phyloP scores from a whole-genome alignment of 2,797 vertebrate species.

The Anguilla megastoma region DNA sequence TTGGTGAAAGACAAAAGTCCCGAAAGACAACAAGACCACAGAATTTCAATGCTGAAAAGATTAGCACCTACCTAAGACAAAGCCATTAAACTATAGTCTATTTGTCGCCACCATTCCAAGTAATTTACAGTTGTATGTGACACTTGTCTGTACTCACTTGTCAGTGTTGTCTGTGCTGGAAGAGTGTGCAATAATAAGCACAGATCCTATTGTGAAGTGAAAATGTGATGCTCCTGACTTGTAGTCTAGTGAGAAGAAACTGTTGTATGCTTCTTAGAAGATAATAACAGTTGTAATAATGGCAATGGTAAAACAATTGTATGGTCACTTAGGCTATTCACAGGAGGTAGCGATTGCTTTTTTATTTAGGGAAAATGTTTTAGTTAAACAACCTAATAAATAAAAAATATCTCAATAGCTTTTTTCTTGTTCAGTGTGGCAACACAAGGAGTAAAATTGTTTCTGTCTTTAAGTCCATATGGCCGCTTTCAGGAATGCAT shows the following conservation, averaged over 20 bases:
- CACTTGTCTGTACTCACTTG: slow-evolving; percentile 47
- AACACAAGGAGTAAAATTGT: slow-evolving; percentile 59
- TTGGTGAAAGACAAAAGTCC: slow-evolving; percentile 53
- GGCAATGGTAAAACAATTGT: background rate
- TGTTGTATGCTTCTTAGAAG: background rate
- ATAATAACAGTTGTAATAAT: background rate
- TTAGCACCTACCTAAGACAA: slow-evolving; percentile 55
- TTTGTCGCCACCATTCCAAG: slow-evolving; percentile 72
- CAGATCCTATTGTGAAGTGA: background rate
- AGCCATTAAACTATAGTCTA: slow-evolving; percentile 57
- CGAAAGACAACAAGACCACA: slow-evolving; percentile 52
- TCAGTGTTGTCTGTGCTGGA: slow-evolving; percentile 42
- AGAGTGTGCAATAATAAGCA: background rate
- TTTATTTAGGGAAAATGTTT: background rate
- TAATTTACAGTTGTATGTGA: slow-evolving; percentile 72
- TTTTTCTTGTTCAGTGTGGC: slow-evolving; percentile 21
- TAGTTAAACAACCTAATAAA: background rate
- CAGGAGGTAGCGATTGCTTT: background rate
- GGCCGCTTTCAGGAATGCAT: slow-evolving; percentile 41
- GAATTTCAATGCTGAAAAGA: slow-evolving; percentile 39
- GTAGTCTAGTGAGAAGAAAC: background rate
- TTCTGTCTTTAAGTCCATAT: slow-evolving; percentile 64
- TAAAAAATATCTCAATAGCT: background rate
- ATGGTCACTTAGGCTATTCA: background rate
- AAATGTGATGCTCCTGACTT: background rate